Conservation (phyloP, 2,888 invertebrate genomes). For the Rhodophaea formosa region DNA sequence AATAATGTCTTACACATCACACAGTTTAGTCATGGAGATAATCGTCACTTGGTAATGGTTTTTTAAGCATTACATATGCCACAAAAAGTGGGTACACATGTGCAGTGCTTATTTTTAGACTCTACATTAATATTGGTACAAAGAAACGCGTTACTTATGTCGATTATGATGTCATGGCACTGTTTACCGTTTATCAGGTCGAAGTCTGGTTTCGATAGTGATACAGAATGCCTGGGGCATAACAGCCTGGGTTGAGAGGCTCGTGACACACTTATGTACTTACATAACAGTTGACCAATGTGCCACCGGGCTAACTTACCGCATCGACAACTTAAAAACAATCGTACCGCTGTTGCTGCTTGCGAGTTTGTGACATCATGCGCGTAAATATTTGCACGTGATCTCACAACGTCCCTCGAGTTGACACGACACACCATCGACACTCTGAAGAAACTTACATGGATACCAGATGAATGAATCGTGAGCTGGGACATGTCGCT, state of each 20-base stretch:
- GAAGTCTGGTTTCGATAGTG: constrained; percentile 18
- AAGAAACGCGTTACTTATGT: constrained; percentile 14
- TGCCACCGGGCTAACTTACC: constrained; percentile 35
- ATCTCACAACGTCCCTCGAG: constrained; percentile 28
- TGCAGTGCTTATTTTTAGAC: constrained; percentile 11
- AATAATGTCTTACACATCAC: constrained; percentile 30
- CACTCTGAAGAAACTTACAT: constrained; percentile 30
- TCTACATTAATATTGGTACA: constrained; percentile 4
- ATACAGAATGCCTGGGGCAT: constrained; percentile 25
- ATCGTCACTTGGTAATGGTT: constrained; percentile 25
- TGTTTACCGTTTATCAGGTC: constrained; percentile 36
- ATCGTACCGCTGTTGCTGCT: constrained; percentile 34
- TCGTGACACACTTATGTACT: constrained; percentile 37
- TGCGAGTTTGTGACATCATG: constrained; percentile 40
- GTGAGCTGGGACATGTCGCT: constrained; percentile 17
- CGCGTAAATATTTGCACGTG: constrained; percentile 33
- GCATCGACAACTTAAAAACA: constrained; percentile 36
- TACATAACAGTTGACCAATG: constrained; percentile 57
- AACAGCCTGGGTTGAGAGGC: constrained; percentile 25
- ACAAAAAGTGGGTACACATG: constrained; percentile 25
- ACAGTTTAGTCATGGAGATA: constrained; percentile 32
- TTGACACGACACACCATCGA: constrained; percentile 35
- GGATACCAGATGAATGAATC: constrained; percentile 26
- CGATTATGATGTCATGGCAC: constrained; percentile 25
- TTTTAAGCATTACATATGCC: constrained; percentile 19